phyloP scores from a whole-genome alignment of 2,113 vertebrate genomes.

The Platichthys flesus region DNA sequence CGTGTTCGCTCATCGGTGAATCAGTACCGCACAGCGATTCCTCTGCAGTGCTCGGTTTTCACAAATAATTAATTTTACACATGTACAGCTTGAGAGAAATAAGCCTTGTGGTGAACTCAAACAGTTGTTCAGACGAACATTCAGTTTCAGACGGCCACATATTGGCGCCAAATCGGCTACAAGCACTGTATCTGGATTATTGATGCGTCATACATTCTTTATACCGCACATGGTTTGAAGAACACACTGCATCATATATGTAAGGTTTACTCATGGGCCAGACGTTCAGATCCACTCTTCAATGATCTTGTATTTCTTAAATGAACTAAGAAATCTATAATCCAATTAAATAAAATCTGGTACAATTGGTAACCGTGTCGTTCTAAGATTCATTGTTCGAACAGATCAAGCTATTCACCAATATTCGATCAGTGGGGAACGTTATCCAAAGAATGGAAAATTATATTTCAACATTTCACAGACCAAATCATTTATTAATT shows the following conservation, averaged over 20 bases:
- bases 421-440: neutral
- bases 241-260: slow-evolving; percentile 20
- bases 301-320: neutral
- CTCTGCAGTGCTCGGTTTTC: neutral
- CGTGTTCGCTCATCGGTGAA: slow-evolving; percentile 9
- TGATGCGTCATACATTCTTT: slow-evolving; percentile 73
- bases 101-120: slow-evolving; percentile 6
- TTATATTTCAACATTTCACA: neutral
- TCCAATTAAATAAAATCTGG: too few relatives aligned
- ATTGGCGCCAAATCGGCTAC: slow-evolving; percentile 27
- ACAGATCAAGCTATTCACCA: too few relatives aligned
- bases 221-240: slow-evolving; percentile 57
- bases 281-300: neutral
- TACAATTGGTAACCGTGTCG: too few relatives aligned
- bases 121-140: slow-evolving; percentile 24
- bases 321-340: too few relatives aligned
- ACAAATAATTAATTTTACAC: slow-evolving; percentile 52
- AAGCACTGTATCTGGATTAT: slow-evolving; percentile 68
- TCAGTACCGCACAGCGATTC: slow-evolving; percentile 27
- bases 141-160: slow-evolving; percentile 22
- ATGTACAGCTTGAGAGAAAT: slow-evolving; percentile 16
- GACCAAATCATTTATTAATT: neutral
- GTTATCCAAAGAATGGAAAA: neutral
- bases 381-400: too few relatives aligned
- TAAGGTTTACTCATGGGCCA: slow-evolving; percentile 15